A percentile compares a stretch with the other conserved stretches of the same genome.
These are phyloP conservation scores for Epinephelus lanceolatus DNA, from an alignment of 2,113 vertebrate species.

Conservation along the genomic window DNA sequence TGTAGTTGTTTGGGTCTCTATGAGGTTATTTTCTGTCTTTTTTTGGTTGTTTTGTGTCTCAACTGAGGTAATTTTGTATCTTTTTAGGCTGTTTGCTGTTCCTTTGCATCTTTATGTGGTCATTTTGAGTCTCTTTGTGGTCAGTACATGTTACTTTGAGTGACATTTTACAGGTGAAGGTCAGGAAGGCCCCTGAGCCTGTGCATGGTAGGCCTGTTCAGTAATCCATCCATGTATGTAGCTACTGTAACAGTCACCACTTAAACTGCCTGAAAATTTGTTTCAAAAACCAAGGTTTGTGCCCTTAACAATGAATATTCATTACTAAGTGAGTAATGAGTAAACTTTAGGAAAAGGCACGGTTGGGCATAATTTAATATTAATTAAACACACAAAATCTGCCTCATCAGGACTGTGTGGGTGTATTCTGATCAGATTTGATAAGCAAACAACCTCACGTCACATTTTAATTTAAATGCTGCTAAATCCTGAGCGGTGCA, in stretches of 20 bases:
- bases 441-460: not conserved
- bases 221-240: not conserved
- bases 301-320: not conserved
- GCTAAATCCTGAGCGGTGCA: not conserved
- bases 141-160: too few species aligned
- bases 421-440: not conserved
- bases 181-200: too few species aligned
- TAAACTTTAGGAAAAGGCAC: not conserved
- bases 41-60: too few species aligned
- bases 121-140: too few species aligned
- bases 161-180: too few species aligned
- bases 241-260: not conserved
- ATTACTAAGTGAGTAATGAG: not conserved
- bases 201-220: too few species aligned
- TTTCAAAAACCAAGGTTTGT: not conserved
- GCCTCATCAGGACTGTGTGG: not conserved
- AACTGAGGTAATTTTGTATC: too few species aligned
- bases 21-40: too few species aligned
- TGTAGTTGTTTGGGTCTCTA: too few species aligned
- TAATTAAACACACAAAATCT: not conserved
- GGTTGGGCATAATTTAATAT: not conserved
- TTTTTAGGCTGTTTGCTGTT: too few species aligned
- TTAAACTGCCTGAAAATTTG: not conserved
- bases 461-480: not conserved
- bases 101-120: too few species aligned